These are phyloP conservation scores for Oryzias javanicus DNA, from an alignment of 2,113 vertebrate genomes.

Conservation along the genomic window DNA sequence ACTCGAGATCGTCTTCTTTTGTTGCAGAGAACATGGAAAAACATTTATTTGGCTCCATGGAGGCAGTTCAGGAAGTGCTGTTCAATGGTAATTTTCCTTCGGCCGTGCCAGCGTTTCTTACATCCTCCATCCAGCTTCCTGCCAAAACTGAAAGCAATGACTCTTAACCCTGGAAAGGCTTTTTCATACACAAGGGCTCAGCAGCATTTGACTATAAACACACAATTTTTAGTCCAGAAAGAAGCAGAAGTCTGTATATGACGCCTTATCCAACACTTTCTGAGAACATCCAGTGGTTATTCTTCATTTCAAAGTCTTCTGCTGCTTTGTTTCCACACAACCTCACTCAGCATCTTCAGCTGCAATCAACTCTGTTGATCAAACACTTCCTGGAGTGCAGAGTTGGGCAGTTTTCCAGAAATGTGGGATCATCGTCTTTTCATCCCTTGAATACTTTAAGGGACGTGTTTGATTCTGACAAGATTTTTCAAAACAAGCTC, in stretches of 20 bases:
- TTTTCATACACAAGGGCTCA: neutral
- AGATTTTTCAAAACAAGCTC: neutral
- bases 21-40: slow-evolving; percentile 12
- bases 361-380: neutral
- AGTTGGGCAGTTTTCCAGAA: neutral
- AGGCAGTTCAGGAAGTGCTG: slow-evolving; percentile 14
- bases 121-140: slow-evolving; percentile 8
- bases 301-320: slow-evolving; percentile 4
- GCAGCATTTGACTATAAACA: slow-evolving; percentile 21
- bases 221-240: neutral
- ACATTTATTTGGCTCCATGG: slow-evolving; percentile 30
- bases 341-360: slow-evolving; percentile 17
- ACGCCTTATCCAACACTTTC: neutral
- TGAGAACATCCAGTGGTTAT: neutral
- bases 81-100: slow-evolving; percentile 5
- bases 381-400: neutral
- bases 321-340: neutral
- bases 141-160: neutral
- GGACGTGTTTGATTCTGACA: neutral
- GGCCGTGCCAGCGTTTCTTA: neutral
- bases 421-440: neutral
- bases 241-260: neutral
- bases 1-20: slow-evolving; percentile 2
- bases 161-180: no score
- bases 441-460: neutral